Base-by-base conservation (phyloP, 2,888 invertebrate genomes). In the Dioctria linearis region DNA sequence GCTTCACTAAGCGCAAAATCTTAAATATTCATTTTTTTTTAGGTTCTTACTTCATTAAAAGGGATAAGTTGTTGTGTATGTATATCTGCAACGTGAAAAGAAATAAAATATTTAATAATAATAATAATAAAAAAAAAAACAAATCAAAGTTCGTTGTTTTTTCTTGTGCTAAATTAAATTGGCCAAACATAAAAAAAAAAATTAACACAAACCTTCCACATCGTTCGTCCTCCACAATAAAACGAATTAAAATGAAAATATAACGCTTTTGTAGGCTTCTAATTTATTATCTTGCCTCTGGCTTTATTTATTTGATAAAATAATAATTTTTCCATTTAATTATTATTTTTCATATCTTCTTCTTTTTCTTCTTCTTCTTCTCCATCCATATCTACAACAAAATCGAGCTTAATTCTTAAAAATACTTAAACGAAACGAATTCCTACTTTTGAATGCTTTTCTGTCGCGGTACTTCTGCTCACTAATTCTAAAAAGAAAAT, bases 291-390 rank as follows among this genome's bases (percentile, higher is more conserved):
- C 63, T 46, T 63, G 76, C 76, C 76, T 76, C 76, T 61, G 76
- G 76, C 76, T 76, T 76, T 76, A 76, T 76, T 76, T 76, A 63
- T 63, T 71, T 67, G 25, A 43, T 69, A 51, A n/a, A n/a, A 69
- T 69, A 69, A 75, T 75, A 59, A 75, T 75, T 75, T 71, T 75
- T 75, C 57, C 73, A 75, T 75, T 75, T 59, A 75, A 59, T 75
- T 75, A 66, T 46, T 66, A 66, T 54, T 54, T 54, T 54, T n/a
- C 6, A 54, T 54, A 59, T 43, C 25, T 25, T 54, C 13, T 75
- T 43, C 42, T 75, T 40, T 40, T 71, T 13, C 25, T 75, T 42
- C 57, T 9, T 75, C 43, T 69, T 37, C 49, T 69, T 46, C 69
- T 25, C 65, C 40, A 42, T 67, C 37, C 61, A 57, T 76, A 76